Evolutionary conservation across 2,888 invertebrate species (phyloP).

Genomic region (Drosophila mulleri): DNA sequence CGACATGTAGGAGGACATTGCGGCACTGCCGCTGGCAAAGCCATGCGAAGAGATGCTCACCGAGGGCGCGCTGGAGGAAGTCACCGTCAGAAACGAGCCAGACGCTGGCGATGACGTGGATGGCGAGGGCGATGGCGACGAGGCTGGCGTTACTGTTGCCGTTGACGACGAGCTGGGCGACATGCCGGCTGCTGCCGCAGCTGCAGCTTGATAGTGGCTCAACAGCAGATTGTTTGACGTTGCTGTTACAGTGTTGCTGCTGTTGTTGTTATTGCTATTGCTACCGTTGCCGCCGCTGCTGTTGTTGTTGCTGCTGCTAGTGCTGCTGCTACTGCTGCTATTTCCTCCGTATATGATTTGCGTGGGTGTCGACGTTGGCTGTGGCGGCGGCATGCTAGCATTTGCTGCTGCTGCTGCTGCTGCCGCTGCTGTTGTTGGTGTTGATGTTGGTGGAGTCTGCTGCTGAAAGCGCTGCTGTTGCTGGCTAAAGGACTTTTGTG

Average conservation of each 20-base stretch:
- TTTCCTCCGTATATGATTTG: constrained; percentile 55
- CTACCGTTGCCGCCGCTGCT: constrained; percentile 13
- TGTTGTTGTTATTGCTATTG: constrained; percentile 16
- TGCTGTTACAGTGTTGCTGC: constrained; percentile 28
- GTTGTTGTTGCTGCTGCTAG: constrained; percentile 15
- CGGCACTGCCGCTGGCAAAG: constrained; percentile 67
- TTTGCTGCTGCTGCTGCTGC: constrained; percentile 46
- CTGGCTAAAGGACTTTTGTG: constrained; percentile 83
- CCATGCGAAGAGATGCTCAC: constrained; percentile 70
- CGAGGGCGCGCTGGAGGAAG: constrained; percentile 45
- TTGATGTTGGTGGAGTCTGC: constrained; percentile 44
- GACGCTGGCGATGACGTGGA: constrained; percentile 19
- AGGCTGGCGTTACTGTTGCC: constrained; percentile 30
- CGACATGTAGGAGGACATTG: constrained; percentile 69
- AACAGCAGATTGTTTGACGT: constrained; percentile 56
- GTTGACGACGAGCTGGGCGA: constrained; percentile 44
- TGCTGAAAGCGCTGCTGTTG: constrained; percentile 69
- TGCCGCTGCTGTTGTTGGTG: not conserved
- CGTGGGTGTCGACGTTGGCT: constrained; percentile 64
- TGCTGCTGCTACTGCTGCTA: too few species aligned
- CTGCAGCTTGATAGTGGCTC: constrained; percentile 57
- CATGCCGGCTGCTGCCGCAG: constrained; percentile 35
- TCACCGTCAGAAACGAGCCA: constrained; percentile 57
- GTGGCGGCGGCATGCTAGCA: constrained; percentile 75
- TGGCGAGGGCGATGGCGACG: constrained; percentile 28